Evolutionary conservation across 2,888 invertebrate genomes (phyloP), one percentile per base, ranked within the genome.

Genomic region (Troides oblongomaculatus): DNA sequence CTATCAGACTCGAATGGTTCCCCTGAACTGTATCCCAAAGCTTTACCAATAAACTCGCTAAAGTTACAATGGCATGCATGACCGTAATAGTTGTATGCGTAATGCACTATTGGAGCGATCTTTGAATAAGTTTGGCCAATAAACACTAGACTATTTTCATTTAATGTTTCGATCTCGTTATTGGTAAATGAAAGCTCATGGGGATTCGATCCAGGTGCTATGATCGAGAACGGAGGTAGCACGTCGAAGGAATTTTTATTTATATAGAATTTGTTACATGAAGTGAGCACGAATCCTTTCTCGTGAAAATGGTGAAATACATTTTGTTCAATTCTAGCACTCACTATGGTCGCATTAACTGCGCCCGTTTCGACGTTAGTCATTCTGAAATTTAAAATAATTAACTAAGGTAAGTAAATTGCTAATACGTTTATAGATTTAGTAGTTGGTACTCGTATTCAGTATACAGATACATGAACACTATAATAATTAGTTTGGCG

Each of bases 241-340:
- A 89, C 87, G 64, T 93, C 92, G 80, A 96, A 96, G 14, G 94
- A 93, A 81, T 96, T 96, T 76, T 94, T 90, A 74, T 94, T 94
- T 77, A 96, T 93, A 62, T 86, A 83, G 43, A 96, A 88, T 76
- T 88, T 93, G 79, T 94, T 95, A 94, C 95, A 96, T 12, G 94
- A 93, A 56, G 93, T 92, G n/a, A 96, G 84, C 36, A 93, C 91
- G 68, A 96, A 93, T n/a, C 95, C 95, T 68, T 88, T 89, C 14
- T 92, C 86, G 68, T 91, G 90, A 57, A 96, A 91, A 62, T 84
- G 87, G 66, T 92, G 89, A 76, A 96, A 95, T 76, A 93, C 92
- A 82, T 95, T 95, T 80, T 94, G 93, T 71, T 90, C 84, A 68
- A 96, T 93, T 39, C 89, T 88, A 7, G 94, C 94, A 7, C 91